Base-by-base conservation (phyloP, 2,888 invertebrate species). In the Drosophila kokeensis region DNA sequence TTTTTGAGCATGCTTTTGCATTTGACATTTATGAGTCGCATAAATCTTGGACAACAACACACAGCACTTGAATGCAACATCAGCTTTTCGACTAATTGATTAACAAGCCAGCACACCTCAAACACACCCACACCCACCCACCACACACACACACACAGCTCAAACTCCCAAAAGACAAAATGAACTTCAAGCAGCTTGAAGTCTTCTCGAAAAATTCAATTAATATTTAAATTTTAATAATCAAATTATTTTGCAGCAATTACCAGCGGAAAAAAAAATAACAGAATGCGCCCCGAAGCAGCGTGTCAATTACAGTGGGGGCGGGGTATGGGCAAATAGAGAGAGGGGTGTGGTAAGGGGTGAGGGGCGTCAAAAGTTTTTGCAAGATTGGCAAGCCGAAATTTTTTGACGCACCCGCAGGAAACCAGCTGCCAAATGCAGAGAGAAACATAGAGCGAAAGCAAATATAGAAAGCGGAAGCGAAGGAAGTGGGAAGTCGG, bases 171-270 rank as follows among this genome's bases (percentile, higher is more conserved):
- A 54, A 38, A 58, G 62, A 71, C 52, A 48, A 58, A 70, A 63
- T 66, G 59, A 62, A 60, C 49, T 58, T 11, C 8, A n/a, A 11
- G 21, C 34, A 69, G n/a, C 13, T 52, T 21, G 32, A 27, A 52
- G 38, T 50, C 60, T 13, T 45, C 11, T 34, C 60, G 24, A 21
- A 69, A 60, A 70, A 63, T 89, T 86, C 85, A 90, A 90, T 86
- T 89, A 90, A 90, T 90, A 86, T 86, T 90, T 86, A 89, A 86
- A 90, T 89, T 89, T 90, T 89, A 83, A 86, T 90, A 86, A 90
- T 86, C 90, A 90, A 90, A 86, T 86, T 89, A 86, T 89, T 86
- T 86, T 89, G 71, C 83, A 73, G 90, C 89, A 86, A 77, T 82
- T 74, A 79, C 82, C 57, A 60, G 58, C 27, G 60, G 4, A 38